A percentile compares a stretch with the other conserved stretches of the same genome.
phyloP scores from a whole-genome alignment of 2,113 vertebrate genomes.

The Silurus asotus region DNA sequence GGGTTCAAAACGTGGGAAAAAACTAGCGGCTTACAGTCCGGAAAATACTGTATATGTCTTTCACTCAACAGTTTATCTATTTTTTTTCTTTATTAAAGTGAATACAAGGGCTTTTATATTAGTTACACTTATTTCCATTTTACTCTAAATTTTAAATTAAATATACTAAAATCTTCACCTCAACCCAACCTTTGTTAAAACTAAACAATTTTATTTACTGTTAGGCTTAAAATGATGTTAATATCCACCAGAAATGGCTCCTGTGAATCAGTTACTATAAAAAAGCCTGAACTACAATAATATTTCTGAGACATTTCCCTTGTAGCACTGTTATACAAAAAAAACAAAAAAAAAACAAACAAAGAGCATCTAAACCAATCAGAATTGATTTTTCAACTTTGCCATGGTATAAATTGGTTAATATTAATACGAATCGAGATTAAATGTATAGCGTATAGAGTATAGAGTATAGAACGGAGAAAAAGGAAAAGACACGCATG shows the following conservation, averaged over 20 bases:
- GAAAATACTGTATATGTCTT: neutral
- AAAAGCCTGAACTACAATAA: neutral
- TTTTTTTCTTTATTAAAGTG: neutral
- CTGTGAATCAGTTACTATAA: neutral
- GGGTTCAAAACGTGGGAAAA: no score
- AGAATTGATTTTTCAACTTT: neutral
- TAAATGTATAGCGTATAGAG: neutral
- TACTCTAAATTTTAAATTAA: neutral
- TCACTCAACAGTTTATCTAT: neutral
- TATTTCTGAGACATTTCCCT: neutral
- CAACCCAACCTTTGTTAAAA: neutral
- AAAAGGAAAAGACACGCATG: neutral
- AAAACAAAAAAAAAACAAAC: neutral
- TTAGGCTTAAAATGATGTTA: neutral
- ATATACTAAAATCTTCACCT: neutral
- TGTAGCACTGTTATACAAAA: neutral
- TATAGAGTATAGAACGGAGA: neutral
- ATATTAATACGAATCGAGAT: neutral
- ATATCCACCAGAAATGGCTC: neutral
- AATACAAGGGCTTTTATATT: neutral
- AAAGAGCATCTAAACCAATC: neutral
- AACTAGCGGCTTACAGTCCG: no score
- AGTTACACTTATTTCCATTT: neutral
- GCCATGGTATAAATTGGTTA: slow-evolving; percentile 3
- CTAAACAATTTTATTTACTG: neutral